These are phyloP conservation scores for Clitarchus hookeri DNA, from an alignment of 2,888 invertebrate species.

Conservation along the genomic window DNA sequence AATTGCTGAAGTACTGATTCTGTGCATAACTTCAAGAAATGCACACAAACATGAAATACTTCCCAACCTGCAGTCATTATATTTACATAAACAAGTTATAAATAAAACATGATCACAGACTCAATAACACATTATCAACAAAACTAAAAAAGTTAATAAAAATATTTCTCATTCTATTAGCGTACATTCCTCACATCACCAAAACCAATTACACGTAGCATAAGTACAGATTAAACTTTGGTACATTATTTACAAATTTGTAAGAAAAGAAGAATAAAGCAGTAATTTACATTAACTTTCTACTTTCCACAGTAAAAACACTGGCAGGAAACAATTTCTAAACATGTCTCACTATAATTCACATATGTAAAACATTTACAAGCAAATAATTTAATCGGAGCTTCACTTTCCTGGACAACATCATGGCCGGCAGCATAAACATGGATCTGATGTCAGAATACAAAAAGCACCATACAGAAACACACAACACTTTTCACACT, in stretches of 20 bases:
- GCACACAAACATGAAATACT: not conserved
- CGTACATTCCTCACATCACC: not conserved
- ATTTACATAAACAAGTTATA: slow-evolving; percentile 10
- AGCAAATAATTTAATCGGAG: not conserved
- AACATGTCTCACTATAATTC: not conserved
- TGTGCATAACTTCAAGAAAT: not conserved
- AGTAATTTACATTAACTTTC: not conserved
- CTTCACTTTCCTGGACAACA: not conserved
- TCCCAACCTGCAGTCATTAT: not conserved
- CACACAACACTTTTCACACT: not conserved
- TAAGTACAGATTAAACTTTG: not conserved
- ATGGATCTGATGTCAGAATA: not conserved
- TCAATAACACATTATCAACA: slow-evolving; percentile 14
- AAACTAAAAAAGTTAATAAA: not conserved
- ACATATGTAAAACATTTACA: not conserved
- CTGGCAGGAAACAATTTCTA: not conserved
- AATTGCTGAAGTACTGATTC: not conserved
- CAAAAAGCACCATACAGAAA: not conserved
- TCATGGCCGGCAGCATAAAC: not conserved
- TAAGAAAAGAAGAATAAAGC: not conserved
- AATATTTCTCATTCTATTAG: not conserved
- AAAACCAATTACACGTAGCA: not conserved
- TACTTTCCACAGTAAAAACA: slow-evolving; percentile 2
- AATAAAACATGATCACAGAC: slow-evolving; percentile 14
- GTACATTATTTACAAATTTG: slow-evolving; percentile 2